Percentiles rank a stretch among this genome's conserved stretches.
phyloP scores from a whole-genome alignment of 2,888 invertebrate species.

The Drosophila trichaetosa region DNA sequence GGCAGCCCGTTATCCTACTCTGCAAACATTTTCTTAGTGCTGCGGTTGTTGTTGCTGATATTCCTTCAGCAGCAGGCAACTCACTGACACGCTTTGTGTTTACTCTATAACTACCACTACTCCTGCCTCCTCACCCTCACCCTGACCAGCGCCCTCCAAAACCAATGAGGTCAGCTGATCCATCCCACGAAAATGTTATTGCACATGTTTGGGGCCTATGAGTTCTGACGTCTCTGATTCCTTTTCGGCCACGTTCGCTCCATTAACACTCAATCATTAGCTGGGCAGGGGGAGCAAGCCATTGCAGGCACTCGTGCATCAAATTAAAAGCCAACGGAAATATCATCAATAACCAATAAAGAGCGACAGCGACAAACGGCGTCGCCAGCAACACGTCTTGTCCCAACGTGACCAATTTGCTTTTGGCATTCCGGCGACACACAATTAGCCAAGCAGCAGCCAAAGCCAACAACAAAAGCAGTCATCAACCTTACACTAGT shows the following conservation, averaged over 20 bases:
- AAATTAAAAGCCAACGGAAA: conserved; percentile 67
- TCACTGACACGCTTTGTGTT: conserved; percentile 74
- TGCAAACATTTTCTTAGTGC: conserved; percentile 55
- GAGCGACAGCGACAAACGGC: conserved; percentile 42
- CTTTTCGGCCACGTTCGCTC: conserved; percentile 61
- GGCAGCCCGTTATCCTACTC: conserved; percentile 43
- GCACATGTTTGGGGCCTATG: conserved; percentile 35
- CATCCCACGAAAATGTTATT: conserved; percentile 35
- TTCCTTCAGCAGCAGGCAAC: conserved; percentile 39
- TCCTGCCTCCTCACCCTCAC: too few relatives aligned
- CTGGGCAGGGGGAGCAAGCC: conserved; percentile 19
- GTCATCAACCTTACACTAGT: conserved; percentile 31
- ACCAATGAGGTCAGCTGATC: conserved; percentile 63
- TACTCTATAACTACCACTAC: conserved; percentile 38
- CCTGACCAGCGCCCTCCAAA: background rate
- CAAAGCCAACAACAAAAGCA: conserved; percentile 27
- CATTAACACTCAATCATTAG: conserved; percentile 77
- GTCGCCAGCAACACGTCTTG: conserved; percentile 31
- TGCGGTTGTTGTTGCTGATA: conserved; percentile 10
- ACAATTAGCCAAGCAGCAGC: conserved; percentile 59
- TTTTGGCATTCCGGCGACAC: conserved; percentile 57
- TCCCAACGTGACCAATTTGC: conserved; percentile 68
- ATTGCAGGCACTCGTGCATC: conserved; percentile 68
- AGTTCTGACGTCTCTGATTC: conserved; percentile 39
- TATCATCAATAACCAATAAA: conserved; percentile 69